Conservation (phyloP, 2,797 vertebrate genomes). For the Notolabrus celidotus region DNA sequence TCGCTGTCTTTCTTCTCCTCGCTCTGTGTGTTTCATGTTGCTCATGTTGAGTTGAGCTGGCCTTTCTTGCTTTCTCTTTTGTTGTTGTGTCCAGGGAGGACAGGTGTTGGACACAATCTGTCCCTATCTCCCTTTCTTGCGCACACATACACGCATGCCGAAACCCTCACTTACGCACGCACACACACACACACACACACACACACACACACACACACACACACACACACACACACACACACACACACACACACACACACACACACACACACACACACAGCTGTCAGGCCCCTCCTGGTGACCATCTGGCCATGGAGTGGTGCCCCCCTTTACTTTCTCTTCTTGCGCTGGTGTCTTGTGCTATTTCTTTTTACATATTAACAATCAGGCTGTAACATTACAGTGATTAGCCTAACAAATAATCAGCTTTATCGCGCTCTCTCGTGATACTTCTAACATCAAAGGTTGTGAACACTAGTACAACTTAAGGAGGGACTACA, state of each 20-base stretch:
- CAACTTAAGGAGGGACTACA: conserved; percentile 6
- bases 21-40: conserved; percentile 36
- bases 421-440: not conserved
- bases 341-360: conserved; percentile 25
- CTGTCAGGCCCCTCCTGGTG: conserved; percentile 82
- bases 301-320: conserved; percentile 80
- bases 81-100: conserved; percentile 64
- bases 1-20: not conserved
- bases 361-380: conserved; percentile 29
- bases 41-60: conserved; percentile 24
- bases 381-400: not conserved
- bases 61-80: conserved; percentile 55
- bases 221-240: conserved; percentile 7
- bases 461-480: conserved; percentile 6
- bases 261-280: conserved; percentile 59
- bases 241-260: conserved; percentile 36
- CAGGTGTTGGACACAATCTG: conserved; percentile 77
- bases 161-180: conserved; percentile 22
- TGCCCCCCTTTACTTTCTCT: conserved; percentile 25
- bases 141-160: conserved; percentile 4
- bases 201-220: conserved; percentile 21
- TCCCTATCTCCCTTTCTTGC: conserved; percentile 17
- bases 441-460: not conserved
- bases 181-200: too few relatives aligned
- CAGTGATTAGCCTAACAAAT: not conserved